These are phyloP conservation scores for Metellina segmentata DNA, from an alignment of 2,888 invertebrate genomes.

Conservation along the genomic window DNA sequence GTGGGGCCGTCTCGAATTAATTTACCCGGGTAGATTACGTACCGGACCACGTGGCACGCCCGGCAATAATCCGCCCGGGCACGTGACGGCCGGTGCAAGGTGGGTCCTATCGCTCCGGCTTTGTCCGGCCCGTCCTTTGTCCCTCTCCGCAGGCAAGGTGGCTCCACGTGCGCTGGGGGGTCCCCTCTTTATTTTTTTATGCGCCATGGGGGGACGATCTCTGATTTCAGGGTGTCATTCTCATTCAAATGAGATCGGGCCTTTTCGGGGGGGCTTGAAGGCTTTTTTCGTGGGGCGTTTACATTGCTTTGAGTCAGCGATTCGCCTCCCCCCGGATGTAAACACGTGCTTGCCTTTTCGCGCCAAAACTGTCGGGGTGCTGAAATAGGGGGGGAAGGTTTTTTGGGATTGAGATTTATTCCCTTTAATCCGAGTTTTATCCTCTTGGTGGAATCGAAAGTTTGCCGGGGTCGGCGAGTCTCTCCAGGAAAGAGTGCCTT, in stretches of 20 bases:
- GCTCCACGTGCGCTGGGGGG: constrained; percentile 30
- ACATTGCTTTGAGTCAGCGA: constrained; percentile 55
- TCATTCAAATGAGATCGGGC: constrained; percentile 62
- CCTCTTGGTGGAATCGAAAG: constrained; percentile 32
- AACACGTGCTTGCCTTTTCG: constrained; percentile 74
- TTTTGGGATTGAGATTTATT: constrained; percentile 46
- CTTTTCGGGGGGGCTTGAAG: background rate
- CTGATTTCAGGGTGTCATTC: constrained; percentile 69
- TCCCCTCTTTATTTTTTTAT: constrained; percentile 17
- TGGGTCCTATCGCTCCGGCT: constrained; percentile 39
- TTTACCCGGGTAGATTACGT: constrained; percentile 72
- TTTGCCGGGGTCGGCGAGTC: background rate
- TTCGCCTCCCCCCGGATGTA: constrained; percentile 41
- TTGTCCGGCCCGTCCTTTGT: constrained; percentile 43
- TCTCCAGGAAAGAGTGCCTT: constrained; percentile 16
- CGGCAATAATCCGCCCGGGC: constrained; percentile 59
- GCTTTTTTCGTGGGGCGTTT: constrained; percentile 18
- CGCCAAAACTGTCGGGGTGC: constrained; percentile 27
- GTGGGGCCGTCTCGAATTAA: constrained; percentile 72
- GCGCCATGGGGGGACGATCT: constrained; percentile 14
- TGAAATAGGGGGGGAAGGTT: background rate
- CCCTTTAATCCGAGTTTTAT: constrained; percentile 49
- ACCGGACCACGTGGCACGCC: constrained; percentile 58
- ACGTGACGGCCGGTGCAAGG: constrained; percentile 64
- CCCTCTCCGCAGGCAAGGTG: constrained; percentile 45